These are phyloP conservation scores for Trachelus stipa DNA, from an alignment of 2,888 invertebrate species.

Conservation along the genomic window DNA sequence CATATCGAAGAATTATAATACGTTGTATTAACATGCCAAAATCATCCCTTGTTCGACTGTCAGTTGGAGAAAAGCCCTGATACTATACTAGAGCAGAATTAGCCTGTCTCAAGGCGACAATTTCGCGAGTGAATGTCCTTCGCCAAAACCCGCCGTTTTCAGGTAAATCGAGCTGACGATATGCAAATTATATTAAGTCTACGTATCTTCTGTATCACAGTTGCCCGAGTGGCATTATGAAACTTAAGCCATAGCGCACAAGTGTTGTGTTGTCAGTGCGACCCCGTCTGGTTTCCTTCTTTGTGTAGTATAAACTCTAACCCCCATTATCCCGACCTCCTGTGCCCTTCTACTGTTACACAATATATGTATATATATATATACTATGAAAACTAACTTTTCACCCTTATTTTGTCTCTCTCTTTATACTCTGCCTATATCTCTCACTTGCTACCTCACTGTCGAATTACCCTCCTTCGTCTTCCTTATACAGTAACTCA, in stretches of 20 bases:
- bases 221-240: slow-evolving; percentile 55
- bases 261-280: slow-evolving; percentile 55
- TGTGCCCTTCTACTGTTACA: not conserved
- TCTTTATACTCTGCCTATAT: too few relatives aligned
- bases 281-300: slow-evolving; percentile 27
- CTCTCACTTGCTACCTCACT: not conserved
- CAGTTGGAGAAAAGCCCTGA: too few relatives aligned
- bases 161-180: slow-evolving; percentile 31
- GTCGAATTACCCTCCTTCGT: not conserved
- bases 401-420: not conserved
- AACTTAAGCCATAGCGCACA: slow-evolving; percentile 61
- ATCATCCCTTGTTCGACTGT: not conserved
- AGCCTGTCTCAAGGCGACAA: not conserved
- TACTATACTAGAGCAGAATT: too few relatives aligned
- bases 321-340: slow-evolving; percentile 45
- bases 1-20: not conserved
- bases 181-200: slow-evolving; percentile 57
- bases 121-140: not conserved
- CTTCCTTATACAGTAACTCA: not conserved
- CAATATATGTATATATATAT: not conserved
- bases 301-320: slow-evolving; percentile 44
- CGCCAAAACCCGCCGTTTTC: not conserved
- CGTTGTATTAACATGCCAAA: not conserved
- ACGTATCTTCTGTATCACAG: slow-evolving; percentile 52
- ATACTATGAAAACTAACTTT: not conserved